Conservation (phyloP, 2,113 vertebrate genomes). For the Cyphomyrus discorhynchus region DNA sequence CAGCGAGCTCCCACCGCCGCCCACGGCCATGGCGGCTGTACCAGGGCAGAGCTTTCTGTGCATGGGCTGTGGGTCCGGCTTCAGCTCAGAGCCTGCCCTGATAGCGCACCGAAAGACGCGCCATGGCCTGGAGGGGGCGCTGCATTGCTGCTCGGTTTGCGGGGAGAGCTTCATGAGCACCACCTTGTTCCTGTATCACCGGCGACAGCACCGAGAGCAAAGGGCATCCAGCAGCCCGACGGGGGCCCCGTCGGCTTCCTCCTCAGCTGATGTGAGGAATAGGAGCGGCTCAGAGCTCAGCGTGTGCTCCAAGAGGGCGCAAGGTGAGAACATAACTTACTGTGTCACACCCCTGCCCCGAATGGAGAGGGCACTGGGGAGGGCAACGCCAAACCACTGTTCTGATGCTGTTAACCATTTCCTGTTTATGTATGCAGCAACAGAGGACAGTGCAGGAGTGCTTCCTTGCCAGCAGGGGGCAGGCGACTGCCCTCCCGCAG, state of each 20-base stretch:
- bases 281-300: background rate
- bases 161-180: slow-evolving; percentile 65
- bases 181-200: slow-evolving; percentile 68
- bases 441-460: background rate
- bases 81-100: slow-evolving; percentile 57
- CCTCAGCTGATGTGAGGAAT: background rate
- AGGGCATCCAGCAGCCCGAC: background rate
- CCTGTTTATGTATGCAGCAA: background rate
- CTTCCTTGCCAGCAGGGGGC: background rate
- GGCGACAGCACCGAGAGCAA: slow-evolving; percentile 50
- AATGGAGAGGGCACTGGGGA: background rate
- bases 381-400: slow-evolving; percentile 24
- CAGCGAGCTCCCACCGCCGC: background rate
- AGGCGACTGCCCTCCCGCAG: background rate
- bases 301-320: background rate
- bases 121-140: slow-evolving; percentile 47
- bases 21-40: background rate
- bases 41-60: slow-evolving; percentile 58
- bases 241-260: background rate
- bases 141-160: slow-evolving; percentile 56
- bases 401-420: background rate
- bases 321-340: background rate
- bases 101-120: slow-evolving; percentile 57
- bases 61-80: slow-evolving; percentile 60
- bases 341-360: background rate